phyloP scores from a whole-genome alignment of 2,888 invertebrate genomes.

The Parelbella ahira region DNA sequence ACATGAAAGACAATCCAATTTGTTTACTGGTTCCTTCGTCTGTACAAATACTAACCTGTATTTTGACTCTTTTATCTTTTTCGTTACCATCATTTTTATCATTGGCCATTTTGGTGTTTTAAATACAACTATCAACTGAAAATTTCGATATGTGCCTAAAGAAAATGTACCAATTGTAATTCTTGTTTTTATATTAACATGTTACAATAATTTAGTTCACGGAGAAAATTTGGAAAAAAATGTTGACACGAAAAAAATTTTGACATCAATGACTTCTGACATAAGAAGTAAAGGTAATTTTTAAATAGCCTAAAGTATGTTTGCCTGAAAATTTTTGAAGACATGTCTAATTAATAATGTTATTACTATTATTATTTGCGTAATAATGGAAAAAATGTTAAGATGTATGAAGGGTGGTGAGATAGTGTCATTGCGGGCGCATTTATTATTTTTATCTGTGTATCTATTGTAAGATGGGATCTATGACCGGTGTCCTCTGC shows the following conservation, averaged over 20 bases:
- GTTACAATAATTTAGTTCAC: constrained; percentile 12
- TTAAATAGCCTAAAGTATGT: too few species aligned
- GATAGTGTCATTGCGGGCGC: too few species aligned
- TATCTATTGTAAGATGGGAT: too few species aligned
- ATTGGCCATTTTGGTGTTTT: constrained; percentile 43
- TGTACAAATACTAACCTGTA: constrained; percentile 50
- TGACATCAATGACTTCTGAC: constrained; percentile 1
- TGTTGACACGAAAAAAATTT: neutral
- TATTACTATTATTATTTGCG: too few species aligned
- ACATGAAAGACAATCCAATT: too few species aligned
- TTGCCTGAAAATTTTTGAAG: too few species aligned
- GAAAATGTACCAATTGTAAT: neutral
- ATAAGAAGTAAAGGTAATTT: neutral
- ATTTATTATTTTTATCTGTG: too few species aligned
- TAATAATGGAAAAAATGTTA: too few species aligned
- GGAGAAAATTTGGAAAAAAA: constrained; percentile 8
- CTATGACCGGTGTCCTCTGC: too few species aligned
- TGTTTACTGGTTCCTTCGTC: too few species aligned
- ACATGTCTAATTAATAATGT: too few species aligned
- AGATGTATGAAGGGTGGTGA: too few species aligned
- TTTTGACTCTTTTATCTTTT: constrained; percentile 64
- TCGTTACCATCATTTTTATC: constrained; percentile 38
- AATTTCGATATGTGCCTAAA: constrained; percentile 34
- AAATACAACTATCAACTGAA: constrained; percentile 14
- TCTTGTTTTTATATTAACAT: constrained; percentile 14